phyloP scores from a whole-genome alignment of 2,797 vertebrate genomes.

The Sylvia borin region DNA sequence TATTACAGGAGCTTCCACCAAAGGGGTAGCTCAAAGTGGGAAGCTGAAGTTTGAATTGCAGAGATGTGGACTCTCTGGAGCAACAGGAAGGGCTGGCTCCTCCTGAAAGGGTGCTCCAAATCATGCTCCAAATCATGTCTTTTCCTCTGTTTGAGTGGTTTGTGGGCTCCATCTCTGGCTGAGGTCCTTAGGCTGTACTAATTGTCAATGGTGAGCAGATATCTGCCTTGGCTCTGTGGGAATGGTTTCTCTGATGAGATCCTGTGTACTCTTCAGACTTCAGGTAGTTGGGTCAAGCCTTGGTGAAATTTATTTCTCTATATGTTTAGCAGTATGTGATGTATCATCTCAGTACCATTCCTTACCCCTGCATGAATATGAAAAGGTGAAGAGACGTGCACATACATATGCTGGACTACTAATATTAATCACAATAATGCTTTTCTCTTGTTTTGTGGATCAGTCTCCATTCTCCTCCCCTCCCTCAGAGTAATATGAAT shows the following conservation, averaged over 20 bases:
- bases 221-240: background rate
- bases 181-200: background rate
- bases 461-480: background rate
- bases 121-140: background rate
- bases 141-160: background rate
- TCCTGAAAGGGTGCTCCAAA: background rate
- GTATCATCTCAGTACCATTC: background rate
- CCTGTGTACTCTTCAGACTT: background rate
- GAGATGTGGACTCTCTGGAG: fast-evolving
- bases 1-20: background rate
- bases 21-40: background rate
- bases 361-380: background rate
- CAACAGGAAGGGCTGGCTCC: background rate
- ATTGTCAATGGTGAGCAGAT: background rate
- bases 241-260: background rate
- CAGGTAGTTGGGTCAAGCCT: background rate
- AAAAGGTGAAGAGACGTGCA: fast-evolving
- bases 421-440: background rate
- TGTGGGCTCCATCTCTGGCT: background rate
- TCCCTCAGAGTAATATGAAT: background rate
- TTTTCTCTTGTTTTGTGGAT: background rate
- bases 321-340: background rate
- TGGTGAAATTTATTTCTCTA: background rate
- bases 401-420: background rate
- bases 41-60: background rate